Base-by-base conservation (phyloP, 2,797 vertebrate species). In the Nyctalus aviator region DNA sequence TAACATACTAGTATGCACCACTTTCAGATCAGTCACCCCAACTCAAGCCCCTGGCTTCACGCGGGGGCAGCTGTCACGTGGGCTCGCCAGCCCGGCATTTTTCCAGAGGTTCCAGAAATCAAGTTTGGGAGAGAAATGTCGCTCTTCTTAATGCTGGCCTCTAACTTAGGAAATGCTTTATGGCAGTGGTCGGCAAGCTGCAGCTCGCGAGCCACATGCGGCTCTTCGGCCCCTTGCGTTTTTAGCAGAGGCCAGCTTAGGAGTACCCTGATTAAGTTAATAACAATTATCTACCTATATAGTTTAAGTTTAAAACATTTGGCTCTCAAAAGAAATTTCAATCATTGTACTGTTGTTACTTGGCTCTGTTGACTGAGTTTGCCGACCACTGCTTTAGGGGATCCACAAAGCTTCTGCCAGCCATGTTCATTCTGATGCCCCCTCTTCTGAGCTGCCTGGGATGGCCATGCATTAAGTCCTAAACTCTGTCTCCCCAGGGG, bases 71-170 rank as follows among this genome's bases (percentile, higher is more conserved):
- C 23, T 4, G 8, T 5, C 23, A 7, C 0, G 27, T 1, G 15
- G 44, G 11, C 9, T 18, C 0, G 1, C 25, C 50, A 82, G 17
- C 53, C 13, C 41, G 21, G 50, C 15, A 12, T 27, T 68, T 48
- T 44, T 59, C 41, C 46, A 53, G 46, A 82, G 84, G 62, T 23
- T 68, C 53, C 32, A 68, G 75, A 91, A 81, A 53, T 64, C 50
- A 15, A 15, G 44, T 7, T 53, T 71, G 55, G 11, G 1, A 32
- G 37, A 72, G 53, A 72, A 64, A 82, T n/a, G 3, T 78, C 25
- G 30, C 41, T 35, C 27, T 48, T 71, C 72, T 15, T 8, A 77
- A 59, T 62, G 25, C 50, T 68, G 46, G 25, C 11, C 12, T 69
- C 62, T 66, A 15, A 17, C 6, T 17, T n/a, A 32, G 15, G 62